Conservation (phyloP, 1,140 invertebrate species). For the Andricus grossulariae region DNA sequence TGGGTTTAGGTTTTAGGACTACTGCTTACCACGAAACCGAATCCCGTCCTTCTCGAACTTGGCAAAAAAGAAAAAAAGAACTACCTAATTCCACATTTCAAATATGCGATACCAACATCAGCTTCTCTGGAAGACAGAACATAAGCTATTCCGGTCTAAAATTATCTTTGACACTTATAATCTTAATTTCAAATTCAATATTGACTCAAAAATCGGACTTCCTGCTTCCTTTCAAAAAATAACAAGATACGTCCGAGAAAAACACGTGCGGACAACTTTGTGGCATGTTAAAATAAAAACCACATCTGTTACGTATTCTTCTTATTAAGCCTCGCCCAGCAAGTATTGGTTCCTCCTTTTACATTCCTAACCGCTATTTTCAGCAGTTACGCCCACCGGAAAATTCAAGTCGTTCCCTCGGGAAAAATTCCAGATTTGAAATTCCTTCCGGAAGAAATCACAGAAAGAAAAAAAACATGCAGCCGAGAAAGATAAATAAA, state of each 20-base stretch:
- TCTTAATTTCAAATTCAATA: too few relatives aligned
- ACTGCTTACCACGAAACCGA: slow-evolving; percentile 4
- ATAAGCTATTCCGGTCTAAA: not conserved
- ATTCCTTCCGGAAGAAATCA: slow-evolving; percentile 28
- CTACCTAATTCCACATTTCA: not conserved
- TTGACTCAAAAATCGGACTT: too few relatives aligned
- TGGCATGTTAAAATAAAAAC: slow-evolving; percentile 65
- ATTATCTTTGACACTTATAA: too few relatives aligned
- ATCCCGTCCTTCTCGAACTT: not conserved
- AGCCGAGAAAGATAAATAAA: slow-evolving; percentile 21
- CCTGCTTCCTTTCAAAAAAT: too few relatives aligned
- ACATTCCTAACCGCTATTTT: slow-evolving; percentile 40
- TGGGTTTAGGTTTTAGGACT: slow-evolving; percentile 26
- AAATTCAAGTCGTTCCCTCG: too few relatives aligned
- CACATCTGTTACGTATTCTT: not conserved
- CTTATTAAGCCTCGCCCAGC: slow-evolving; percentile 16
- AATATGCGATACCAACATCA: slow-evolving; percentile 3
- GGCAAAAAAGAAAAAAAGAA: not conserved
- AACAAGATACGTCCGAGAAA: slow-evolving; percentile 23
- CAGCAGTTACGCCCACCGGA: not conserved
- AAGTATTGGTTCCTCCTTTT: slow-evolving; percentile 39
- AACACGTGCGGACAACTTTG: slow-evolving; percentile 66
- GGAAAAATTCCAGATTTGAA: too few relatives aligned
- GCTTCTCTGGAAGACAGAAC: not conserved
- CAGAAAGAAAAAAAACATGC: not conserved